Evolutionary conservation across 92 coral and sea anemone genomes (phyloP), one percentile per base, ranked within the genome.

Genomic region (Paragorgia papillata): DNA sequence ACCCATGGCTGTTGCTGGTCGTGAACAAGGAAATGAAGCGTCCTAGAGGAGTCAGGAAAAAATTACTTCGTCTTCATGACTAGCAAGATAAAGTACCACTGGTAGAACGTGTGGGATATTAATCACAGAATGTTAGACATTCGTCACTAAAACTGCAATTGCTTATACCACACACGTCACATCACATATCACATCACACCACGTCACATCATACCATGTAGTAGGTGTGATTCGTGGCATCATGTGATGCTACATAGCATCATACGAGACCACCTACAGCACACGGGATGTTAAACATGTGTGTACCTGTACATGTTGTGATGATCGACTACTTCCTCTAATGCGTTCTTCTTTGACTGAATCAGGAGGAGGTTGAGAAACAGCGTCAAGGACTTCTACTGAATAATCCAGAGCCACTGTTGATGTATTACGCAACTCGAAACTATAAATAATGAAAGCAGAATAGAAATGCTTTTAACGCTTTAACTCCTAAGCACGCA

Each of bases 1-100:
- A 12, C 90, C 95, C 71, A 95, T 79, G 31, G 96, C 99, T 58
- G 92, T 95, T 25, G 92, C 74, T n/a, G 99, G 92, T 32, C 99
- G 83, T 32, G 92, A 86, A 29, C 88, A 81, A 58, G 85, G 76
- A 7, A 90, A 87, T 6, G 97, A 76, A 7, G 91, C 78, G 39
- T 71, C 78, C 78, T 71, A 21, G 33, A 21, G 9, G n/a, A 55
- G 24, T 12, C 26, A 19, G 19, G 19, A 55, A 12, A 9, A 55
- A 19, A 55, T 1, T 4, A 4, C 43, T 12, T 37, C 6, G 12
- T 37, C 12, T 37, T 37, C 43, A 4, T 37, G 5, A 37, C 43
- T 5, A 37, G 12, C 5, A 37, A 37, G 12, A 4, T 37, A 37
- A 5, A 37, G 43, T 37, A 37, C n/a, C n/a, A n/a, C n/a, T n/a